Base-by-base conservation (phyloP, 2,113 vertebrate species). In the Leptobrachium leishanense region DNA sequence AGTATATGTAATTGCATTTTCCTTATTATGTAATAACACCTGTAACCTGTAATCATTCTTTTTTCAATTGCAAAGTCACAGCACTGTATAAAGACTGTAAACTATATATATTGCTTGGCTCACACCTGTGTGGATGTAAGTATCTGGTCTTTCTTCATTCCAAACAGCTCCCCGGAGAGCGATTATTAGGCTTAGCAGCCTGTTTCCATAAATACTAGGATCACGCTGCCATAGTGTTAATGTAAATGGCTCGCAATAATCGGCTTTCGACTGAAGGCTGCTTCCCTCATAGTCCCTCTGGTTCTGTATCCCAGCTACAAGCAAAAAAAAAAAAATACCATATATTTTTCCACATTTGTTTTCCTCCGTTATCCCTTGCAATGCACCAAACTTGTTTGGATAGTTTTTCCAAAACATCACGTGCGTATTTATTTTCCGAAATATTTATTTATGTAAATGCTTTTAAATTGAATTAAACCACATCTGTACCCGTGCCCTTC, bases 131-230 rank as follows among this genome's bases (percentile, higher is more conserved):
- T 50, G 66, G n/a, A 67, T 54, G 39, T n/a, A 74, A 69, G n/a
- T 74, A 40, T 31, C 53, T 65, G 57, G 68, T 71, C 68, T 75
- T 74, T 75, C 44, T 44, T 62, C 72, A 74, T 53, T 7, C 59
- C 62, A 6, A 43, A 46, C 5, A 44, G 10, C 20, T 15, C 67
- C 11, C 69, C 44, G 44, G 62, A 43, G 62, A 67, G 7, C 59
- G 46, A 41, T 66, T 2, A 74, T 75, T 62, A 75, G 13, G 75
- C 54, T 50, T 57, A 40, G 46, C 50, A 59, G 75, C 65, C 65
- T 57, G 55, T 76, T 76, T 76, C 64, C 50, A 76, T 6, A 13
- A 20, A 68, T 68, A 6, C 65, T 42, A 42, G 67, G 69, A 79
- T 31, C 70, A 54, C 50, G 54, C 15, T 42, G 46, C 67, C 66